Evolutionary conservation across 2,113 vertebrate species (phyloP).

Genomic region (Candoia aspera): DNA sequence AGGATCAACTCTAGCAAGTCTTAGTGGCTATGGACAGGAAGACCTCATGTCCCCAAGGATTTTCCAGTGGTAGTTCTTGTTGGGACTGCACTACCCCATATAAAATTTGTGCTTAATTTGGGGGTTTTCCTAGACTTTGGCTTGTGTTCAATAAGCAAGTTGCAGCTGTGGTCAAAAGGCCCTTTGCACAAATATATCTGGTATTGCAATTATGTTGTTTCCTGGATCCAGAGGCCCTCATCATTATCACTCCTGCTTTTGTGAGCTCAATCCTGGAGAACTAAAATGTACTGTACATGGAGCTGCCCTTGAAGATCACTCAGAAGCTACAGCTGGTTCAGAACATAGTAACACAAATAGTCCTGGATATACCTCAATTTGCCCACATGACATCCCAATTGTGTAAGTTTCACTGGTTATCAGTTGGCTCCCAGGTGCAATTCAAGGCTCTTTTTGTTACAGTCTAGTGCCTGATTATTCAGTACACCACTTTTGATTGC

Average conservation of each 20-base stretch:
- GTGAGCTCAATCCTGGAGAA: neutral
- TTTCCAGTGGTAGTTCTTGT: no score
- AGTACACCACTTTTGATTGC: neutral
- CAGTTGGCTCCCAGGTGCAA: neutral
- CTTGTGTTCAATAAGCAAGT: neutral
- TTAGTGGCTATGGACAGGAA: no score
- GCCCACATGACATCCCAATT: neutral
- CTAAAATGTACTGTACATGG: neutral
- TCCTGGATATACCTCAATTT: neutral
- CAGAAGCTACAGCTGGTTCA: neutral
- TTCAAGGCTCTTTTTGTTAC: neutral
- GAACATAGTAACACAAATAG: neutral
- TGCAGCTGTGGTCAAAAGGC: neutral
- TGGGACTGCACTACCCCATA: no score
- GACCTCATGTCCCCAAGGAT: no score
- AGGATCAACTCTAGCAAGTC: no score
- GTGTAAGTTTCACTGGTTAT: neutral
- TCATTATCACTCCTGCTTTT: neutral
- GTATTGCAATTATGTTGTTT: neutral
- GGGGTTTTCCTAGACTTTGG: neutral
- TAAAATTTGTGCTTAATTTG: no score
- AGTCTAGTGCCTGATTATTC: neutral
- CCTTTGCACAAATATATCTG: neutral
- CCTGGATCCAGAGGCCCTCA: neutral
- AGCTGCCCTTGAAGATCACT: neutral